Conservation (phyloP, 2,888 invertebrate genomes). For the Nymphalis polychloros region DNA sequence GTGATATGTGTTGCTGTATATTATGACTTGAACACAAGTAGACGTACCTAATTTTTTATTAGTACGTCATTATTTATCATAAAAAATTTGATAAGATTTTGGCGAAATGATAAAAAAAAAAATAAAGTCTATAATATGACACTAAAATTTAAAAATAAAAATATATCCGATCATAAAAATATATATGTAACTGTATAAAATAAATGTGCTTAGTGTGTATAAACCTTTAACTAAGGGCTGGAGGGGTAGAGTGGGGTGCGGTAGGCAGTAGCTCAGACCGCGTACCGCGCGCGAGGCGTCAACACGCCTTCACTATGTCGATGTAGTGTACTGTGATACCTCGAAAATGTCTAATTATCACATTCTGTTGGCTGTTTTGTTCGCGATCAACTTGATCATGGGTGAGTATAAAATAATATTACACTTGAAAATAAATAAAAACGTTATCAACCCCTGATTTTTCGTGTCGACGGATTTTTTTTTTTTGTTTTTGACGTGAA, state of each 20-base stretch:
- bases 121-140: too few relatives aligned
- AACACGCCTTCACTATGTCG: slow-evolving; percentile 48
- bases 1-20: too few relatives aligned
- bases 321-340: slow-evolving; percentile 50
- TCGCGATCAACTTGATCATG: slow-evolving; percentile 59
- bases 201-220: slow-evolving; percentile 10
- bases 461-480: neutral
- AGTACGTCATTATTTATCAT: too few relatives aligned
- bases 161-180: too few relatives aligned
- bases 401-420: slow-evolving; percentile 53
- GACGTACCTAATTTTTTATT: too few relatives aligned
- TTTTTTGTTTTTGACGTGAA: neutral
- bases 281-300: slow-evolving; percentile 51
- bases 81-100: too few relatives aligned
- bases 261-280: slow-evolving; percentile 44
- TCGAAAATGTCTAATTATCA: slow-evolving; percentile 62
- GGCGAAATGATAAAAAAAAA: too few relatives aligned
- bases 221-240: slow-evolving; percentile 34
- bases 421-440: neutral
- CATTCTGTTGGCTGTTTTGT: slow-evolving; percentile 54
- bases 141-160: too few relatives aligned
- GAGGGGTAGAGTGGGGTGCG: slow-evolving; percentile 23
- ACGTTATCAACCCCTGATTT: neutral
- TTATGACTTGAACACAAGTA: too few relatives aligned
- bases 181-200: too few relatives aligned